Conservation (phyloP, 2,888 invertebrate genomes). For the Odontothrips loti region DNA sequence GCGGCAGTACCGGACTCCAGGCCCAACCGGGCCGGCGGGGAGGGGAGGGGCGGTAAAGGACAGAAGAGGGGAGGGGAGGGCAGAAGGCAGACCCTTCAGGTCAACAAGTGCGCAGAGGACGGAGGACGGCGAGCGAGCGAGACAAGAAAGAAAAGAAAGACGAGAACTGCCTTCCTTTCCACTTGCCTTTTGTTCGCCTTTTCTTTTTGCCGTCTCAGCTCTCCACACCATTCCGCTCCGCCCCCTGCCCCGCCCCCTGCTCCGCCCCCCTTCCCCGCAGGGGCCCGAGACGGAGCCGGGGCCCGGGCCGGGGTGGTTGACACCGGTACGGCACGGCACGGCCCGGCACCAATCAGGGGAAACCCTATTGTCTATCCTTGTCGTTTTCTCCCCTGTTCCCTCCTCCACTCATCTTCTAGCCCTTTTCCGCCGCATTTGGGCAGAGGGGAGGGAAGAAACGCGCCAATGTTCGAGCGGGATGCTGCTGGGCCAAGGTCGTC, state of each 20-base stretch:
- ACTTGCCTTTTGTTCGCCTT: slow-evolving; percentile 1
- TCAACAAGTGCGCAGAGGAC: background rate
- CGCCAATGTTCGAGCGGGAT: too few species aligned
- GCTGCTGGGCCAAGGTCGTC: too few species aligned
- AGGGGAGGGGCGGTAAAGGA: too few species aligned
- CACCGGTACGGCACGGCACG: too few species aligned
- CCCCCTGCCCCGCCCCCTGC: background rate
- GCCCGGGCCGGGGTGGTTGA: background rate
- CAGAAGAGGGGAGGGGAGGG: background rate
- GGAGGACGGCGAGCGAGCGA: background rate
- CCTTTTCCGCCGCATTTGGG: background rate
- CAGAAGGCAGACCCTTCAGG: background rate
- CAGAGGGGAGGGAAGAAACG: too few species aligned
- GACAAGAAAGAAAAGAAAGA: background rate
- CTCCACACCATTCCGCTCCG: background rate
- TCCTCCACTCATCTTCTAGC: slow-evolving; percentile 25
- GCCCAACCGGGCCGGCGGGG: too few species aligned
- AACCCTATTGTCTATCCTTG: background rate
- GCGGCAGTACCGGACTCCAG: too few species aligned
- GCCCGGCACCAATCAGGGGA: background rate
- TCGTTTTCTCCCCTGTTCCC: background rate
- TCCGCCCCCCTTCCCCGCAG: background rate
- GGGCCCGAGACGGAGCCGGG: background rate
- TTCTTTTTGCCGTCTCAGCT: background rate
- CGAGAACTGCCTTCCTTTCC: too few species aligned